Percentiles rank a stretch among this genome's conserved stretches.
Conservation (phyloP, 2,113 vertebrate species). For the Pseudonaja textilis region DNA sequence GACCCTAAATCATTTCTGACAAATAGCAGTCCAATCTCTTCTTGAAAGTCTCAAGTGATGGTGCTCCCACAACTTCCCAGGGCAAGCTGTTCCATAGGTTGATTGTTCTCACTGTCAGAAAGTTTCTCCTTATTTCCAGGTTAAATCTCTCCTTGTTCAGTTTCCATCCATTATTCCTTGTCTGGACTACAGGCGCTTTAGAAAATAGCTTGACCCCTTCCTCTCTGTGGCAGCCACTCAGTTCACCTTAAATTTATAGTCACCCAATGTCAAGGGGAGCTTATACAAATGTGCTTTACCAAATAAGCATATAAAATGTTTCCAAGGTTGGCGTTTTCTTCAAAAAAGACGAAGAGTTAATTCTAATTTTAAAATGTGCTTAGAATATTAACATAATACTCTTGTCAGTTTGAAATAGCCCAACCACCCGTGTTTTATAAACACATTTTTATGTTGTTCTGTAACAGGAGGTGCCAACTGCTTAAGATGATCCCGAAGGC, state of each 20-base stretch:
- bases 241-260: background rate
- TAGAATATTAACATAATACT: background rate
- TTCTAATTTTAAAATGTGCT: background rate
- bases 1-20: no score
- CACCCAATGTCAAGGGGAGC: background rate
- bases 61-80: no score
- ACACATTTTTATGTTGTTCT: slow-evolving; percentile 1
- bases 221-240: background rate
- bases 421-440: background rate
- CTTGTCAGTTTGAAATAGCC: background rate
- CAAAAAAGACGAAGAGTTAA: background rate
- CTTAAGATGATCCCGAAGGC: background rate
- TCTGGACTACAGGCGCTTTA: no score
- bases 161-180: no score
- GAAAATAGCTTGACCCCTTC: no score
- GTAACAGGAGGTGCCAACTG: background rate
- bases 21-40: no score
- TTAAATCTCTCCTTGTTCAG: no score
- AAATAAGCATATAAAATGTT: background rate
- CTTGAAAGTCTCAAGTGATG: no score
- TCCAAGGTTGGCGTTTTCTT: background rate
- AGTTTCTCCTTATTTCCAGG: no score
- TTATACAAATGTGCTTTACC: background rate
- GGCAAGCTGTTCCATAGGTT: no score
- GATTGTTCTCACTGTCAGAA: no score